A percentile compares a stretch with the other conserved stretches of the same genome.
Evolutionary conservation across 2,888 invertebrate species (phyloP).

Genomic region (Perizoma flavofasciatum): DNA sequence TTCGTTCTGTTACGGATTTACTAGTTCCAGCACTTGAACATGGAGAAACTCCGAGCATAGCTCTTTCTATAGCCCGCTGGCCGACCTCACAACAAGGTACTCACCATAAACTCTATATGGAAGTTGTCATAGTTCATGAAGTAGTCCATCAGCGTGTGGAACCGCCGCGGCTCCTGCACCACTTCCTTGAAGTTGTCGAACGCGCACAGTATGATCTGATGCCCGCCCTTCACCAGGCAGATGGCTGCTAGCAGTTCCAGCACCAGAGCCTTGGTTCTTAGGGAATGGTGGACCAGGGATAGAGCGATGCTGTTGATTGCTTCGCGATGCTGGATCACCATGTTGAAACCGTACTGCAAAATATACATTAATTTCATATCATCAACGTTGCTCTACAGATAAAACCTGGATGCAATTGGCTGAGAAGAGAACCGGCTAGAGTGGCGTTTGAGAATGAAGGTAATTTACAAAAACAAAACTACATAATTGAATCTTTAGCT

Average conservation of each 20-base stretch:
- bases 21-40: no score
- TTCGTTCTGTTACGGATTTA: no score
- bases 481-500: no score
- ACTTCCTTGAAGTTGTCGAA: constrained; percentile 98
- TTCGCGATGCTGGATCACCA: constrained; percentile 98
- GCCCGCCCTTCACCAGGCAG: constrained; percentile 99
- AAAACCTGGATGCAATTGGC: no score
- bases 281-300: constrained; percentile 97
- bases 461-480: no score
- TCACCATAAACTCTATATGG: constrained; percentile 99
- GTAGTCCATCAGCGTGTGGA: constrained; percentile 98
- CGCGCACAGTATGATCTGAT: constrained; percentile 97
- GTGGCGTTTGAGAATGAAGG: no score
- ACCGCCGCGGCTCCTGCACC: constrained; percentile 93
- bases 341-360: constrained; percentile 96
- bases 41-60: no score
- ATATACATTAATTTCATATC: not conserved
- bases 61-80: no score
- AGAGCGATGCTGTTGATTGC: constrained; percentile 99
- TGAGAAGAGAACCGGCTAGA: no score
- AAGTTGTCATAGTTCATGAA: constrained; percentile 98
- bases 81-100: constrained; percentile 35
- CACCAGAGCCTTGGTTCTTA: constrained; percentile 98
- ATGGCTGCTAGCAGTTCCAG: constrained; percentile 98
- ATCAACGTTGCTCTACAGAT: no score